Conservation (phyloP, 2,113 vertebrate genomes). For the Megaceryle maxima region DNA sequence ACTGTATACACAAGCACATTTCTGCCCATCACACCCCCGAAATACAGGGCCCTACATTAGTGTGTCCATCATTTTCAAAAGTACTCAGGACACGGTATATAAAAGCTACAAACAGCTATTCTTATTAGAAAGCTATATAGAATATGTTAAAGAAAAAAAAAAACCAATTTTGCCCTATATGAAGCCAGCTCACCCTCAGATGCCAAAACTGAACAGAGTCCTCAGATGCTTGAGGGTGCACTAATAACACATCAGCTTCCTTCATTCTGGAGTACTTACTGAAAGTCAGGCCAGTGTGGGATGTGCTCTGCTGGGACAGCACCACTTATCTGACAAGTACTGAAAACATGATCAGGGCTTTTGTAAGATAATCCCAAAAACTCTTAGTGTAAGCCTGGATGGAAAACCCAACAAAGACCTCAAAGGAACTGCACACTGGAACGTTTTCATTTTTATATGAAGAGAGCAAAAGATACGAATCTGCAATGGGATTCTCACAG, state of each 20-base stretch:
- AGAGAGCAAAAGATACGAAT: background rate
- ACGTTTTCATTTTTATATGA: background rate
- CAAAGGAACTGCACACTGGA: background rate
- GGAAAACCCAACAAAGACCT: rapidly evolving
- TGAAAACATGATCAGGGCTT: background rate
- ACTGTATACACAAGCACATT: background rate
- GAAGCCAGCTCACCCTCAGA: background rate
- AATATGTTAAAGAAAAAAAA: background rate
- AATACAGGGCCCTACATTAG: background rate
- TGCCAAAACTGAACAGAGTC: background rate
- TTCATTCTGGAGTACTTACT: background rate
- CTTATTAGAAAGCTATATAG: background rate
- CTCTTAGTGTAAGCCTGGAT: background rate
- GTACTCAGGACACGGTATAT: background rate
- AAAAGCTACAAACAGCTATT: background rate
- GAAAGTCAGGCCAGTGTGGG: background rate
- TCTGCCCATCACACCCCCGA: background rate
- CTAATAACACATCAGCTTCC: rapidly evolving
- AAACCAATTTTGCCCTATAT: background rate
- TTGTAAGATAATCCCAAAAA: background rate
- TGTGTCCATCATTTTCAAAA: background rate
- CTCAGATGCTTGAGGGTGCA: background rate
- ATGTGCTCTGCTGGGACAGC: background rate
- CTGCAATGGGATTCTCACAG: background rate
- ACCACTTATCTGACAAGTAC: background rate